phyloP scores from a whole-genome alignment of 2,888 invertebrate species.

The Escarpia spicata region DNA sequence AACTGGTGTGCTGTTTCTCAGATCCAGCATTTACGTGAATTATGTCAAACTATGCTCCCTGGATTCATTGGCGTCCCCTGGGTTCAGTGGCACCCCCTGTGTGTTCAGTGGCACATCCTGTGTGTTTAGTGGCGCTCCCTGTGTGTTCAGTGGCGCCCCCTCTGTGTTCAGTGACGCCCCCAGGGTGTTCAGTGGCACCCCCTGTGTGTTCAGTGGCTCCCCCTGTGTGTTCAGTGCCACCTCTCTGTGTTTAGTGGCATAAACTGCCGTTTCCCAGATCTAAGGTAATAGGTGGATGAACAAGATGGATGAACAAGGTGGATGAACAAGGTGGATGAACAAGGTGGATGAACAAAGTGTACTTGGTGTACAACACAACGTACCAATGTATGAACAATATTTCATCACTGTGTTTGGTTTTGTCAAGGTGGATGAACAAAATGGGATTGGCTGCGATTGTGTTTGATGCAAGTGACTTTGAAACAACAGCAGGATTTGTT shows the following conservation, averaged over 20 bases:
- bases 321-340: slow-evolving; percentile 67
- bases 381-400: not conserved
- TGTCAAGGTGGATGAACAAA: slow-evolving; percentile 66
- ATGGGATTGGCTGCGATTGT: slow-evolving; percentile 67
- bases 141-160: not conserved
- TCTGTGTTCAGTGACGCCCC: not conserved
- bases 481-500: slow-evolving; percentile 35
- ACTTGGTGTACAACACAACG: slow-evolving; percentile 48
- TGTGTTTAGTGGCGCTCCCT: not conserved
- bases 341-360: slow-evolving; percentile 66
- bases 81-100: no score
- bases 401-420: not conserved
- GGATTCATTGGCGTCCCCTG: no score
- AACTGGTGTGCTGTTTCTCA: no score
- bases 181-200: no score
- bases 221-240: not conserved
- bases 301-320: slow-evolving; percentile 65
- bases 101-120: no score
- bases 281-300: no score
- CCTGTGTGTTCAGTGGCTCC: no score
- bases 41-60: no score
- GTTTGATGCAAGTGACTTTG: slow-evolving; percentile 60
- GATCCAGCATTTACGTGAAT: no score
- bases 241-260: not conserved
- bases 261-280: slow-evolving; percentile 44